phyloP scores from a whole-genome alignment of 2,113 vertebrate species.

The Cyphotilapia sp. region DNA sequence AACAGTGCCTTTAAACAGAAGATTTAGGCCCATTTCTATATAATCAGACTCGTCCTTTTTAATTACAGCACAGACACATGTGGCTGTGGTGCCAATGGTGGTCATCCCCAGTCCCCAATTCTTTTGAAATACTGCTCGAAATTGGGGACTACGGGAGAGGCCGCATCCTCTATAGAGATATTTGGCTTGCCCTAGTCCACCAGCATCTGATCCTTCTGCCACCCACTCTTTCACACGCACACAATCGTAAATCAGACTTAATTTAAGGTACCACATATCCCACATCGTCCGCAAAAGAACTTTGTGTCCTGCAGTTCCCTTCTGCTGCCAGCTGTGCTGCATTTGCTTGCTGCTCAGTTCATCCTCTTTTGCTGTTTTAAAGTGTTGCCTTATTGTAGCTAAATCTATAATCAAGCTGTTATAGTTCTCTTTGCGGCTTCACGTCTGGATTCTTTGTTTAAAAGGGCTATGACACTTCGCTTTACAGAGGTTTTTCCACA shows the following conservation, averaged over 20 bases:
- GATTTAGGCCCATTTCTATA: not conserved
- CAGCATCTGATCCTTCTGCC: not conserved
- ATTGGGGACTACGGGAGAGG: not conserved
- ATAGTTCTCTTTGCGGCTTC: not conserved
- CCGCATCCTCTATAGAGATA: slow-evolving; percentile 14
- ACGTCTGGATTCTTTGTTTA: not conserved
- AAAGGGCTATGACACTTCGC: not conserved
- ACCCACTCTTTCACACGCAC: not conserved
- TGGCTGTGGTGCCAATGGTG: not conserved
- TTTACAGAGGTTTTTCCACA: not conserved
- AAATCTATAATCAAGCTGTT: not conserved
- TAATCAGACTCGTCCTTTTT: not conserved
- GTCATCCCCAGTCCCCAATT: not conserved
- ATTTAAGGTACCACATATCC: slow-evolving; percentile 16
- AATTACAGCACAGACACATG: not conserved
- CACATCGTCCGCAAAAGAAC: not conserved
- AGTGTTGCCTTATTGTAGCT: not conserved
- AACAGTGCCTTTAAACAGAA: not conserved
- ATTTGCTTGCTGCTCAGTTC: not conserved
- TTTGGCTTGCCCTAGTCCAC: not conserved
- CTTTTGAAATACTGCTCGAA: not conserved
- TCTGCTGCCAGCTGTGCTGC: not conserved
- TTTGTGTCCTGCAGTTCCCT: not conserved
- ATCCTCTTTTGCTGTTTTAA: not conserved
- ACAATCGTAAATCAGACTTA: slow-evolving; percentile 20